Evolutionary conservation across 1,140 invertebrate species (phyloP), one percentile per base, ranked within the genome.

Genomic region (Drosophila sproati): DNA sequence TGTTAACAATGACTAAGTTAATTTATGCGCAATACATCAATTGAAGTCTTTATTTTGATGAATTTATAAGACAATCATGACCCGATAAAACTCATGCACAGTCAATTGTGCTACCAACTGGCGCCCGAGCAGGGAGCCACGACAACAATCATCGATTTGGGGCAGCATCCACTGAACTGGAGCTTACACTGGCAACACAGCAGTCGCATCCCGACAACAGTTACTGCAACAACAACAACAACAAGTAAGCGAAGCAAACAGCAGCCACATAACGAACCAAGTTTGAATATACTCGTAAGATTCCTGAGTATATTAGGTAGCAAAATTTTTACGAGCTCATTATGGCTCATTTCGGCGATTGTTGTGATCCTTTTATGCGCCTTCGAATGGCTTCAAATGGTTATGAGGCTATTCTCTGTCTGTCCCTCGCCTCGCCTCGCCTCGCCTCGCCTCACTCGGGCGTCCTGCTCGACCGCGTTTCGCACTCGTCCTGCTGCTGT

Each of bases 301-400:
- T 89, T 83, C 85, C 78, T 76, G 83, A 92, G 91, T 92, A 82
- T 92, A 92, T 92, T 92, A 92, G 91, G 91, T 92, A 92, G 90
- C 91, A 91, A 92, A 92, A 92, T 92, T 92, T 92, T 92, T 92
- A 92, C 91, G 91, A 92, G 86, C 91, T 92, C 91, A 92, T 92
- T 92, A 92, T 92, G 91, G 91, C 83, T 91, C 91, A 92, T 92
- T 92, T 92, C 91, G 91, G 87, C 91, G 91, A 92, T 92, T 92
- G 91, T 92, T 92, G 88, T 92, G 91, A 92, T 92, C 91, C 91
- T 91, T 92, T 92, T 92, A 92, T 92, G 91, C 91, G 87, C 91
- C 80, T 91, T 92, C 91, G 91, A 92, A 92, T 92, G 91, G 88
- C 91, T 92, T 91, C 78, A 91, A 92, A 92, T 92, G 91, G 87